phyloP scores from a whole-genome alignment of 2,888 invertebrate species.

The Cheilosia scutellata region DNA sequence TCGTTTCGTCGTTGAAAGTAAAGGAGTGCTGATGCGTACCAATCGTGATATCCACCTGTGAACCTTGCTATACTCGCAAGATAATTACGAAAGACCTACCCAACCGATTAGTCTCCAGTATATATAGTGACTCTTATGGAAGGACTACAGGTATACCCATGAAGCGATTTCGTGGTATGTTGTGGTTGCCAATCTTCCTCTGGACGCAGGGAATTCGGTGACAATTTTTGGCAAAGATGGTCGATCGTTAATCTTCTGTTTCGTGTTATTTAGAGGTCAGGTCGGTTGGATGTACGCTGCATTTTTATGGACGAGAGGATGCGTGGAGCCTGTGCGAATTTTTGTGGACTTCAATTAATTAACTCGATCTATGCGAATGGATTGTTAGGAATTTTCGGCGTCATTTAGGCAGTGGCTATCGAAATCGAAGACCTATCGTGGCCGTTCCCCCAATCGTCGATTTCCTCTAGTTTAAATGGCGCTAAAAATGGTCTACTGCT shows the following conservation, averaged over 20 bases:
- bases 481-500: too few relatives aligned
- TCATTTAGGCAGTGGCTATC: conserved; percentile 10
- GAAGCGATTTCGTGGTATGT: conserved; percentile 60
- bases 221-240: conserved; percentile 61
- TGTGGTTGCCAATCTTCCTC: conserved; percentile 41
- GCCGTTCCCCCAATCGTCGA: too few relatives aligned
- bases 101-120: conserved; percentile 57
- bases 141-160: conserved; percentile 39
- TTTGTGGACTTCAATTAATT: conserved; percentile 62
- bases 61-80: conserved; percentile 52
- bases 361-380: conserved; percentile 60
- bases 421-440: background rate
- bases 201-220: conserved; percentile 60
- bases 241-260: conserved; percentile 69
- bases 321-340: conserved; percentile 53
- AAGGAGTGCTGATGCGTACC: conserved; percentile 26
- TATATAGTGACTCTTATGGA: conserved; percentile 23
- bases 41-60: conserved; percentile 74
- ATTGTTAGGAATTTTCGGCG: conserved; percentile 37
- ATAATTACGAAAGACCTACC: conserved; percentile 55
- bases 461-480: too few relatives aligned
- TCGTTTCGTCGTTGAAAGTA: conserved; percentile 34
- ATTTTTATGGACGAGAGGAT: conserved; percentile 32
- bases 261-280: conserved; percentile 54
- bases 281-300: conserved; percentile 54